Base-by-base conservation (phyloP, 2,888 invertebrate species). In the Apamea crenata region DNA sequence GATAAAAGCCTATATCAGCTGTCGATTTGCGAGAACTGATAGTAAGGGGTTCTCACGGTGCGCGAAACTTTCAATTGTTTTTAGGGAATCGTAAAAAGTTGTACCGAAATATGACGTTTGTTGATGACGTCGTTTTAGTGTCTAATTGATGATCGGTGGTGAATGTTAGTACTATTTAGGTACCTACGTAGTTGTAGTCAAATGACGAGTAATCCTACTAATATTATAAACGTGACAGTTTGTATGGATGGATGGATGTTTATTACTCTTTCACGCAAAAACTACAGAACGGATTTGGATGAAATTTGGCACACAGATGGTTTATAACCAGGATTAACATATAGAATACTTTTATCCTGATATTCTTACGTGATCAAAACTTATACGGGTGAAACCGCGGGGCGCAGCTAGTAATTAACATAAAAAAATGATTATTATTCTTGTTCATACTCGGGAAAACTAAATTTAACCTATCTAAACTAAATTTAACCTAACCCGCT, bases 21-120 rank as follows among this genome's bases (percentile, higher is more conserved):
- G 81, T 78, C 80, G 90, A 89, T 90, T 90, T 82, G 86, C 89
- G 84, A 89, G 83, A 66, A 66, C 66, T 78, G 90, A 89, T 89
- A 88, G 88, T 84, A 63, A 7, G 65, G 29, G n/a, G 65, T 89
- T 89, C 89, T 84, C 90, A 89, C 90, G 88, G 61, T 75, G n/a
- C 25, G 73, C 67, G 10, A 50, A 56, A 87, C 89, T 88, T 88
- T 88, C 86, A 83, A 72, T 80, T 83, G 82, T 84, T 87, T 80
- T 78, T 83, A 44, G 65, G 73, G 44, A 74, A 63, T 72, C 69
- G 56, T 74, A 61, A 77, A 79, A 78, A 32, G 47, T 66, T n/a
- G 50, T 29, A 61, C 44, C 67, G 66, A 74, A 73, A 72, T 79
- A 74, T 77, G 75, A 77, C 21, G 56, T 59, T 44, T 36, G 47